Base-by-base conservation (phyloP, 2,797 vertebrate genomes). In the Sternotherus odoratus region DNA sequence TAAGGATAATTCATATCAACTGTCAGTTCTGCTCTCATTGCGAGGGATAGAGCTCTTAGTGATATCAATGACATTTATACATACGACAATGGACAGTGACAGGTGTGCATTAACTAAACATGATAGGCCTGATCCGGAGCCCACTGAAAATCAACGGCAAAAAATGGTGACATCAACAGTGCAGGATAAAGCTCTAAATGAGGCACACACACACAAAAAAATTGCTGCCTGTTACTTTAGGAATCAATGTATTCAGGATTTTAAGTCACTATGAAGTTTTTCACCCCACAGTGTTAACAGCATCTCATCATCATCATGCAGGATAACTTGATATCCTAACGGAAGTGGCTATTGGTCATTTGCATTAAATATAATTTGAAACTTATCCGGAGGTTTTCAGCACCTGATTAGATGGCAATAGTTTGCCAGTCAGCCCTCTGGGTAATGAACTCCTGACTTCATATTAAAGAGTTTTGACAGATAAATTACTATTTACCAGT, bases 341-440 rank as follows among this genome's bases (percentile, higher is more conserved):
- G 86, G 69, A 66, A 9, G 63, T 66, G 49, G 11, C 11, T 82
- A 7, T 63, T 88, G 50, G 56, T 46, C 43, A 54, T 24, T 91
- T 78, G 23, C 63, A 82, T 21, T 17, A 51, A 90, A 88, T 69
- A 4, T 33, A 82, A 90, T 9, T 54, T 88, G 26, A 50, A 53
- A 78, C 36, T 80, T 90, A 80, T 8, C 66, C 77, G 21, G n/a
- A 36, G 63, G 19, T 66, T 78, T 30, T 98, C 96, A 98, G 94
- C 96, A 98, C 97, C 97, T 98, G 98, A 87, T 88, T 90, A 89
- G 97, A 98, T 88, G 98, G 98, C 91, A 98, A 98, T 96, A 98
- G 98, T 93, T 98, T 98, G 77, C 28, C 50, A 75, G 80, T 43
- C 17, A 51, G 82, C 60, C 8, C 82, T 87, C 51, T 56, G 4